Evolutionary conservation across 30 jellyfish, hydroid and myxozoan species (phyloP).

Genomic region (Calvadosia cruxmelitensis): DNA sequence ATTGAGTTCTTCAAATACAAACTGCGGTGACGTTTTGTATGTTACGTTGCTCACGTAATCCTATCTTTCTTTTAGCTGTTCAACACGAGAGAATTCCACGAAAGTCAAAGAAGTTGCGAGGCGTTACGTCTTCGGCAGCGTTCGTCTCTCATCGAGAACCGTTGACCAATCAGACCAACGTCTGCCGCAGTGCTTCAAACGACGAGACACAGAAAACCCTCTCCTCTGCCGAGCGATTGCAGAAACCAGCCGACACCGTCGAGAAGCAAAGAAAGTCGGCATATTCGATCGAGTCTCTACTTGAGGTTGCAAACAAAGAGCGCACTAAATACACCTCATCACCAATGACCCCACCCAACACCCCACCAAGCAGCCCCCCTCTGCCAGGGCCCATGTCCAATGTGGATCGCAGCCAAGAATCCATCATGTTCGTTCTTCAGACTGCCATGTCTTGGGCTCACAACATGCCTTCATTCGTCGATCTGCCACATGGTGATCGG

Average conservation of each 20-base stretch:
- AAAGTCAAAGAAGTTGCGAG: slow-evolving; percentile 8
- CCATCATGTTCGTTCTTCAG: slow-evolving; percentile 34
- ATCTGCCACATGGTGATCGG: slow-evolving; percentile 50
- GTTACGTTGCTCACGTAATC: no score
- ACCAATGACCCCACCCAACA: slow-evolving; percentile 27
- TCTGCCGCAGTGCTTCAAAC: no score
- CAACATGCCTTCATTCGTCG: slow-evolving; percentile 55
- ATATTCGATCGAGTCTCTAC: slow-evolving; percentile 75
- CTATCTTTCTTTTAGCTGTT: slow-evolving; percentile 45
- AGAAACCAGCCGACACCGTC: not conserved
- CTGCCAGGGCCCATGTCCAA: slow-evolving; percentile 14
- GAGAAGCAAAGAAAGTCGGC: slow-evolving; percentile 9
- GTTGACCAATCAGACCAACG: not conserved
- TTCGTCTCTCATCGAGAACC: not conserved
- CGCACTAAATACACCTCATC: slow-evolving; percentile 8
- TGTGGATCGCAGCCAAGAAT: slow-evolving; percentile 33
- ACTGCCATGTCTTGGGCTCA: slow-evolving; percentile 46
- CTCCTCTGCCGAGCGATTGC: not conserved
- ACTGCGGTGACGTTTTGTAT: no score
- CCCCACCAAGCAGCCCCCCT: slow-evolving; percentile 59
- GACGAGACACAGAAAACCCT: not conserved
- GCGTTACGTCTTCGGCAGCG: not conserved
- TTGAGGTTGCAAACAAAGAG: slow-evolving; percentile 58
- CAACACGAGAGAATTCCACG: slow-evolving; percentile 88
- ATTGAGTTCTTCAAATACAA: not conserved